A percentile compares a stretch with the other conserved stretches of the same genome.
These are phyloP conservation scores for Uromys caudimaculatus DNA, from an alignment of 2,797 vertebrate species.

Conservation along the genomic window DNA sequence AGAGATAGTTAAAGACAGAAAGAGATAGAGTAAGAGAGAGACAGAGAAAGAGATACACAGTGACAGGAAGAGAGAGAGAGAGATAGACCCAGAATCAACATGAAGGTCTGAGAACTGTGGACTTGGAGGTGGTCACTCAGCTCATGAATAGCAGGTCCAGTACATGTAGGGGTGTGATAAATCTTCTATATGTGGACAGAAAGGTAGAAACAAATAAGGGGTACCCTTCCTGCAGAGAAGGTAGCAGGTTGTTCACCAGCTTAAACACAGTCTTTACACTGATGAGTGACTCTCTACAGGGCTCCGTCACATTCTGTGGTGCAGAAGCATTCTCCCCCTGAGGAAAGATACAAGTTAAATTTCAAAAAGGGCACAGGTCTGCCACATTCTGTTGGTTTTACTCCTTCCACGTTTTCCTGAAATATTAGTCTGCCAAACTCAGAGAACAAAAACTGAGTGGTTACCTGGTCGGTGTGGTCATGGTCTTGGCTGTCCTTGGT, in stretches of 20 bases:
- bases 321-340: too few species aligned
- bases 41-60: too few species aligned
- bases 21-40: too few species aligned
- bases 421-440: not conserved
- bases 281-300: constrained; percentile 93
- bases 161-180: constrained; percentile 92
- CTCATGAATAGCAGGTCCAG: constrained; percentile 93
- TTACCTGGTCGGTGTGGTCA: too few species aligned
- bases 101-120: not conserved
- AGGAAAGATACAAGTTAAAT: too few species aligned
- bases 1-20: too few species aligned
- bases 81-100: not conserved
- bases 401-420: not conserved
- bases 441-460: not conserved
- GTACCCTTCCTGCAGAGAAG: constrained; percentile 92
- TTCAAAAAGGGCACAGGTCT: too few species aligned
- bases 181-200: constrained; percentile 94
- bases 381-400: too few species aligned
- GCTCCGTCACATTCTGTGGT: constrained; percentile 84
- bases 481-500: not conserved
- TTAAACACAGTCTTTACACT: constrained; percentile 94
- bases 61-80: too few species aligned
- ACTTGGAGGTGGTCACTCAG: constrained; percentile 78
- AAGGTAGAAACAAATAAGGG: constrained; percentile 96
- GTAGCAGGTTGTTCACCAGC: constrained; percentile 95